A percentile compares a stretch with the other conserved stretches of the same genome.
Conservation (phyloP, 2,888 invertebrate species). For the Argyra leucocephala region DNA sequence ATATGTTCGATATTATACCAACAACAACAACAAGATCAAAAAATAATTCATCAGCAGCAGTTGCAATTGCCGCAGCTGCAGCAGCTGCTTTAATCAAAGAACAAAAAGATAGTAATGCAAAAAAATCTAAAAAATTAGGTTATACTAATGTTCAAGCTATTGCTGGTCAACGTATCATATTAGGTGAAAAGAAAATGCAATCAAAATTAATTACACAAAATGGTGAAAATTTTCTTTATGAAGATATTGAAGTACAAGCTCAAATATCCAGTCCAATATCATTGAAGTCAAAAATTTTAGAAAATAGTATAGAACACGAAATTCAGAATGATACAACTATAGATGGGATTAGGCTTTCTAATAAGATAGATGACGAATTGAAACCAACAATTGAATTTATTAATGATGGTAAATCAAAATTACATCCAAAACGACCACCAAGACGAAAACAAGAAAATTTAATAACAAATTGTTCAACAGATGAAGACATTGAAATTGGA, state of each 20-base stretch:
- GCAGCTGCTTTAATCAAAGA: conserved; percentile 4
- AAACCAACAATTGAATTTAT: background rate
- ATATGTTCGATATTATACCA: conserved; percentile 44
- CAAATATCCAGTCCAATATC: conserved; percentile 19
- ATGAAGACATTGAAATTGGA: conserved; percentile 14
- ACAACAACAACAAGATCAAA: conserved; percentile 40
- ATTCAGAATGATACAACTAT: conserved; percentile 14
- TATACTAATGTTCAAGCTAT: conserved; percentile 54
- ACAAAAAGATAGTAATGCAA: conserved; percentile 14
- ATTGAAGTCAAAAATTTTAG: background rate
- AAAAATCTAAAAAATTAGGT: conserved; percentile 21
- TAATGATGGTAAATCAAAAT: background rate
- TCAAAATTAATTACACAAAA: conserved; percentile 36
- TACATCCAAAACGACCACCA: conserved; percentile 36
- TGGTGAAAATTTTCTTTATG: conserved; percentile 44
- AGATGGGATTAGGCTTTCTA: background rate
- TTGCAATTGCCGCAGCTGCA: conserved; percentile 18
- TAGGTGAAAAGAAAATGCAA: conserved; percentile 45
- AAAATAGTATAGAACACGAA: background rate
- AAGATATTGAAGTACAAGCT: conserved; percentile 34
- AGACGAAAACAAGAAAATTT: conserved; percentile 31
- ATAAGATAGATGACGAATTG: background rate
- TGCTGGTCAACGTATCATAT: conserved; percentile 59
- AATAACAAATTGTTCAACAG: conserved; percentile 13
- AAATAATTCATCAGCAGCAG: conserved; percentile 20